Base-by-base conservation (phyloP, 1,140 invertebrate species). In the Drosophila hydei region DNA sequence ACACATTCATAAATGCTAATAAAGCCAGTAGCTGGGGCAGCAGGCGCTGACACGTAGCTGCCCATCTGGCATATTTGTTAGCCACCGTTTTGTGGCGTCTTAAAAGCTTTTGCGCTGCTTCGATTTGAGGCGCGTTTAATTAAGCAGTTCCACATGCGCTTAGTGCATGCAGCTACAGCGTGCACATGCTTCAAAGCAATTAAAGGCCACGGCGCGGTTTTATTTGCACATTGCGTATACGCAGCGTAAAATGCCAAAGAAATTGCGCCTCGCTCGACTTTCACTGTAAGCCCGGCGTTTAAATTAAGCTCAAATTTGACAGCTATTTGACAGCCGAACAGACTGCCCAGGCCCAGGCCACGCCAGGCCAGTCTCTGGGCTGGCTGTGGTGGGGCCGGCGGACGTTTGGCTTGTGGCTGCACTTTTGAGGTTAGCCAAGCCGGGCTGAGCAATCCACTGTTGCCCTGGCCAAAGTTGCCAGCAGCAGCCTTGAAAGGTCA, bases 291-390 rank as follows among this genome's bases (percentile, higher is more conserved):
- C 48, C 58, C 4, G 30, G 16, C 61, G 70, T 84, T 84, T 85
- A 84, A 84, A 85, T 85, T 85, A 69, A 74, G 68, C 72, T 65
- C 38, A 63, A 80, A 80, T 85, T 80, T 85, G 81, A 85, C 80
- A 85, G 81, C 84, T 85, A 85, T 85, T 85, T 73, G 80, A 85
- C 80, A 85, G 80, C 45, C 71, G 14, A 65, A 40, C 68, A 63
- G 60, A 11, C 51, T 48, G 43, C 33, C 64, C 55, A n/a, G 21
- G 19, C 27, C 18, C 11, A 16, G 30, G 18, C 9, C 21, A 2
- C 2, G 21, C 21, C 2, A 23, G 21, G 21, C 21, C 21, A 23
- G 21, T 23, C 21, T 2, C 21, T 6, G 27, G 6, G 23, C 23
- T 23, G 23, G 23, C 2, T 2, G 7, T 7, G 7, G 27, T 9